Percentiles rank a stretch among this genome's conserved stretches.
phyloP scores from a whole-genome alignment of 1,140 invertebrate species.

The Anastatus disparis region DNA sequence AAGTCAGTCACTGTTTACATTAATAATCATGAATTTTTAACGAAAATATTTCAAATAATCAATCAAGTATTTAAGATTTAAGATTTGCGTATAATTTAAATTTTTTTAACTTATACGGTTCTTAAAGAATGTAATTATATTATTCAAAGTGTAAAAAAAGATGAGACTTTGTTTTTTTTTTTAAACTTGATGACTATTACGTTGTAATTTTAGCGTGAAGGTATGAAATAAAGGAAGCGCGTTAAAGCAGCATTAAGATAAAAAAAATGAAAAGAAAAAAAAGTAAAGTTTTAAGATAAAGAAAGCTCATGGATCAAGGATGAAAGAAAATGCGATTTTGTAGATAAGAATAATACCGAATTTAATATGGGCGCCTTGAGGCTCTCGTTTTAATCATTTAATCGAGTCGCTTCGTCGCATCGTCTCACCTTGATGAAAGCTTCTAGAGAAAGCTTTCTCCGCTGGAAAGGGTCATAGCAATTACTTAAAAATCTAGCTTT shows the following conservation, averaged over 20 bases:
- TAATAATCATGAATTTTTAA: no score
- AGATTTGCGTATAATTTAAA: no score
- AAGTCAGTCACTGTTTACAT: no score
- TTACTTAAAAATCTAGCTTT: slow-evolving; percentile 51
- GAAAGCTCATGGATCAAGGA: slow-evolving; percentile 29
- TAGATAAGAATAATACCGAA: slow-evolving; percentile 48
- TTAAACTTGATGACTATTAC: not conserved
- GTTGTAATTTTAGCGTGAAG: no score
- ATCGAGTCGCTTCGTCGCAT: slow-evolving; percentile 48
- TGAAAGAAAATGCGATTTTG: slow-evolving; percentile 35
- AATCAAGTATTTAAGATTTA: no score
- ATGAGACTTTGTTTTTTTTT: not conserved
- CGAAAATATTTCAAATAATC: no score
- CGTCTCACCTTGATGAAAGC: slow-evolving; percentile 47
- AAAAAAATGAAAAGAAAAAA: no score
- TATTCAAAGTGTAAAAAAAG: slow-evolving; percentile 3
- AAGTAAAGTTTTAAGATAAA: no score
- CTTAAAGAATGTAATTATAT: no score
- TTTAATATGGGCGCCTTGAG: slow-evolving; percentile 50
- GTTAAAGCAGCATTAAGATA: no score
- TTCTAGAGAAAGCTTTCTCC: slow-evolving; percentile 18
- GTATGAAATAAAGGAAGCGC: no score
- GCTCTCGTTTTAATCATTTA: slow-evolving; percentile 56
- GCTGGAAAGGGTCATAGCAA: slow-evolving; percentile 45
- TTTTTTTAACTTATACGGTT: no score